These are phyloP conservation scores for Falco berigora DNA, from an alignment of 2,797 vertebrate species.

Conservation along the genomic window DNA sequence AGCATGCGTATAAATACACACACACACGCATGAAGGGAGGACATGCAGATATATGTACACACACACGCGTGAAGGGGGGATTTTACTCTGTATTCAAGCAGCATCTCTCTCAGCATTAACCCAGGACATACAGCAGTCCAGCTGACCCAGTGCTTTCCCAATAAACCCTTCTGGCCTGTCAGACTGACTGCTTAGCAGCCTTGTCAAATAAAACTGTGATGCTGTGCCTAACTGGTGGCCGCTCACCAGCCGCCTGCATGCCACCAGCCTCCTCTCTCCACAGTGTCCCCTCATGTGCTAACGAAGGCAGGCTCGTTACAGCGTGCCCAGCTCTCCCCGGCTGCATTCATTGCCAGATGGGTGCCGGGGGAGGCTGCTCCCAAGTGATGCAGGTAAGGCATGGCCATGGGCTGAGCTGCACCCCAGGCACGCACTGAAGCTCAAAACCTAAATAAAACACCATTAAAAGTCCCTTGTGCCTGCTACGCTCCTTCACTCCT, in stretches of 20 bases:
- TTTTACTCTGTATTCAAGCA: not conserved
- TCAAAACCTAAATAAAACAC: not conserved
- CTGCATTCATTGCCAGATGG: too few relatives aligned
- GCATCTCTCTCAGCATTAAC: accelerated
- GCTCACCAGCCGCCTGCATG: not conserved
- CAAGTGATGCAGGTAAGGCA: not conserved
- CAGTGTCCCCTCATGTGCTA: too few relatives aligned
- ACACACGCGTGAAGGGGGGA: not conserved
- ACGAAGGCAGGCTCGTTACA: too few relatives aligned
- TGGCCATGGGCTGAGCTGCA: not conserved
- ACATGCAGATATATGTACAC: too few relatives aligned
- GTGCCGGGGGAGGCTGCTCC: too few relatives aligned
- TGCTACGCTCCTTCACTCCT: not conserved
- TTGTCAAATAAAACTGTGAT: accelerated
- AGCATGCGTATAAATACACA: too few relatives aligned
- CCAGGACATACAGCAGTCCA: too few relatives aligned
- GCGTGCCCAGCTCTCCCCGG: too few relatives aligned
- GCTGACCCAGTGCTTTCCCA: not conserved
- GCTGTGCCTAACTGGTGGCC: not conserved
- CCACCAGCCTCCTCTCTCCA: not conserved
- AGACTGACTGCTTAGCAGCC: too few relatives aligned
- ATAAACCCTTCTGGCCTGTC: not conserved
- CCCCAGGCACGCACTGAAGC: not conserved
- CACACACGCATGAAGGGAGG: not conserved
- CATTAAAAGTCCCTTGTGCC: not conserved